Evolutionary conservation across 2,113 vertebrate genomes (phyloP), one percentile per base, ranked within the genome.

Genomic region (Hippocampus zosterae): DNA sequence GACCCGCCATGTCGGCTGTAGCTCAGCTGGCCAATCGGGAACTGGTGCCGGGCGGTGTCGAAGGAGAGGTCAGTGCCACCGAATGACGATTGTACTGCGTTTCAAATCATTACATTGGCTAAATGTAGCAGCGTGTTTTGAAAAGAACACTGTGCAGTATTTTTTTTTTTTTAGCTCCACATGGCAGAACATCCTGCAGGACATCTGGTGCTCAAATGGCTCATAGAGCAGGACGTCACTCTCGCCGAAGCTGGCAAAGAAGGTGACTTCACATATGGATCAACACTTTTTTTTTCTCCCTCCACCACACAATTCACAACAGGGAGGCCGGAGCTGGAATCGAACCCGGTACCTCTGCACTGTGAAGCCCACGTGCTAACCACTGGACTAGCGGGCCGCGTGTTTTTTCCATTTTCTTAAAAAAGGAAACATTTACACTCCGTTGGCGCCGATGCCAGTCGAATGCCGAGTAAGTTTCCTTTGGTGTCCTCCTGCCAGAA

Each of bases 151-250:
- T 6, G 18, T 7, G 19, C 16, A n/a, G n/a, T n/a, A n/a, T n/a
- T 18, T 18, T 50, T 19, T 63, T 42, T 6, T 60, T 66, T 44
- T 83, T 82, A 99, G 97, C 93, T 98, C 72, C 96, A 99, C 77
- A 83, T 98, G 84, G 96, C 92, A 0, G 96, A 99, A 68, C 96
- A 99, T 84, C 95, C 96, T 0, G 95, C 96, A 10, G 96, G 96
- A 72, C 97, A 99, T 82, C 90, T 98, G 19, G 95, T 99, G 82
- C 91, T 99, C 74, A 98, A 97, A 67, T 98, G 97, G 96, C 87
- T 98, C 73, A 91, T 99, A 61, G 94, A 97, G 67, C 94, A 98
- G 89, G 96, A 98, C 82, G 77, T 89, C 73, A 93, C 91, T 60
- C 88, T 94, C 92, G 89, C 83, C 42, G 91, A 94, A 68, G 82